Evolutionary conservation across 2,888 invertebrate species (phyloP).

Genomic region (Tuta absoluta): DNA sequence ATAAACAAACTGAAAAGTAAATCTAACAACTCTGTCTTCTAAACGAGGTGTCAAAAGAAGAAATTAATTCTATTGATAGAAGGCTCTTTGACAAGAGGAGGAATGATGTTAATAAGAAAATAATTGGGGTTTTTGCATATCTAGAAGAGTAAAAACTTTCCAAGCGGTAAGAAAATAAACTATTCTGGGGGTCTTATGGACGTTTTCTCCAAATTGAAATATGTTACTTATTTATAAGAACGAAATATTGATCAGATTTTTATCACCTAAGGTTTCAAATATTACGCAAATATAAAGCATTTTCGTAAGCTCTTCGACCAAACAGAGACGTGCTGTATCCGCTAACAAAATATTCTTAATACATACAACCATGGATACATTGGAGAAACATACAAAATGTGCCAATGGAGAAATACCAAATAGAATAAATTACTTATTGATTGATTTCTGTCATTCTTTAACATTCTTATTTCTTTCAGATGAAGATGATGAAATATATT

Average conservation of each 20-base stretch:
- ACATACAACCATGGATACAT: too few relatives aligned
- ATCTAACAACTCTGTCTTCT: not conserved
- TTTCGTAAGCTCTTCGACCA: constrained; percentile 45
- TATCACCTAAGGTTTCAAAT: not conserved
- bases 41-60: not conserved
- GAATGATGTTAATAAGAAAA: too few relatives aligned
- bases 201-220: too few relatives aligned
- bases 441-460: not conserved
- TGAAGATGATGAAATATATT: too few relatives aligned
- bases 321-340: constrained; percentile 41
- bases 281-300: constrained; percentile 17
- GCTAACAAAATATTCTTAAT: not conserved
- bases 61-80: not conserved
- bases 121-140: too few relatives aligned
- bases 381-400: not conserved
- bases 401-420: not conserved
- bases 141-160: too few relatives aligned
- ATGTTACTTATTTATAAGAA: too few relatives aligned
- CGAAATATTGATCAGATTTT: too few relatives aligned
- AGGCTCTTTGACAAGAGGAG: too few relatives aligned
- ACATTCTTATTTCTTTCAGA: too few relatives aligned
- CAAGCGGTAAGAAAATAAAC: too few relatives aligned
- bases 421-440: not conserved
- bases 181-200: too few relatives aligned
- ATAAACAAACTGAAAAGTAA: constrained; percentile 26